A percentile compares a stretch with the other conserved stretches of the same genome.
Evolutionary conservation across 2,888 invertebrate genomes (phyloP).

Genomic region (Tinea semifulvella): DNA sequence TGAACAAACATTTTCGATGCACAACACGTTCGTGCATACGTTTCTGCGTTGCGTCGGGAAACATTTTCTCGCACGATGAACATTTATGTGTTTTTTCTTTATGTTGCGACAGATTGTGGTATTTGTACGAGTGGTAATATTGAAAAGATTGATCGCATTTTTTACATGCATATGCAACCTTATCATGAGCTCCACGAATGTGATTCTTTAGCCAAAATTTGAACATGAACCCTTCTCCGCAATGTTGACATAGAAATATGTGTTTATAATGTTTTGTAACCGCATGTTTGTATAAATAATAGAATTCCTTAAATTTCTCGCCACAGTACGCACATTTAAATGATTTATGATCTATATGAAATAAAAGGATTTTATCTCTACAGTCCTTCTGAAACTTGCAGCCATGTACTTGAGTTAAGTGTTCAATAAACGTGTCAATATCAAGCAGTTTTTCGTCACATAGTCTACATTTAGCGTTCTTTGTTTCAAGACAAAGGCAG

Average conservation of each 20-base stretch:
- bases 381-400: not conserved
- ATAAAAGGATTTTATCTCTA: not conserved
- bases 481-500: not conserved
- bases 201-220: not conserved
- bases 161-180: too few relatives aligned
- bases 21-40: not conserved
- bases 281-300: not conserved
- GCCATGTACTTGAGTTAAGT: not conserved
- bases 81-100: constrained; percentile 28
- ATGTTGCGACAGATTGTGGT: not conserved
- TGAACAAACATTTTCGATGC: not conserved
- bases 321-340: not conserved
- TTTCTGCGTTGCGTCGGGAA: constrained; percentile 19
- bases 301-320: not conserved
- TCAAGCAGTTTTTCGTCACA: not conserved
- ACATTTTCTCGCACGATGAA: constrained; percentile 37
- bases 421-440: not conserved
- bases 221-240: not conserved
- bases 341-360: not conserved
- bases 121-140: not conserved
- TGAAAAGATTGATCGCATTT: not conserved
- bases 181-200: not conserved
- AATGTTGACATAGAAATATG: not conserved
- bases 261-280: too few relatives aligned
- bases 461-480: not conserved